phyloP scores from a whole-genome alignment of 1,140 invertebrate species.

The Drosophila arawakana region DNA sequence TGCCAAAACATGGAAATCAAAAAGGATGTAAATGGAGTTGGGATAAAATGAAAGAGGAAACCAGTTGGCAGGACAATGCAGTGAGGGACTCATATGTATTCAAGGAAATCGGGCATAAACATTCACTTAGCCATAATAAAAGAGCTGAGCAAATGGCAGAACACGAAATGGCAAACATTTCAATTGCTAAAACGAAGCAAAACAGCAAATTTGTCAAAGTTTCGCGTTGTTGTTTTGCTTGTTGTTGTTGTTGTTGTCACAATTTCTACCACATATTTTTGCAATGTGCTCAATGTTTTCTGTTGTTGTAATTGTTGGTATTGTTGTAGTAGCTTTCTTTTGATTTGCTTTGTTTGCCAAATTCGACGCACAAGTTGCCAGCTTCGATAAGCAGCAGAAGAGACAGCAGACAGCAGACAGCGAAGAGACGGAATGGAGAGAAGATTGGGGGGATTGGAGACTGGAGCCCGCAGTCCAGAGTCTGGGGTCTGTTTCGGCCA shows the following conservation, averaged over 20 bases:
- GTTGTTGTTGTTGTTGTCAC: conserved; percentile 2
- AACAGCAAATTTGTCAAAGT: conserved; percentile 44
- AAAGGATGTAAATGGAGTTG: conserved; percentile 25
- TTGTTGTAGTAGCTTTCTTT: conserved; percentile 18
- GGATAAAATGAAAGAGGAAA: not conserved
- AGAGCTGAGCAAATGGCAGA: conserved; percentile 42
- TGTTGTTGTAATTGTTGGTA: conserved; percentile 1
- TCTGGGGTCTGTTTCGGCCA: conserved; percentile 20
- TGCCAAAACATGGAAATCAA: conserved; percentile 61
- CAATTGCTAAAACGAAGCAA: conserved; percentile 39
- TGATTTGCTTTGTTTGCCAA: conserved; percentile 41
- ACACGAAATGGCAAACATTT: conserved; percentile 65
- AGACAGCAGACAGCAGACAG: not conserved
- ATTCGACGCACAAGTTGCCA: conserved; percentile 46
- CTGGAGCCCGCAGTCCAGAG: not conserved
- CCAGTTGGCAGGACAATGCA: not conserved
- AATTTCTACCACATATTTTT: conserved; percentile 22
- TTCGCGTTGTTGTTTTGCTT: conserved; percentile 11
- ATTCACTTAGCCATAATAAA: conserved; percentile 76
- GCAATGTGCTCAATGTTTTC: not conserved
- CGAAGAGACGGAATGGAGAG: not conserved
- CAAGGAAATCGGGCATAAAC: conserved; percentile 70
- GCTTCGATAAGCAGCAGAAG: conserved; percentile 33
- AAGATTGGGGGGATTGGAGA: too few species aligned
- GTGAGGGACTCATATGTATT: conserved; percentile 6